A percentile compares a stretch with the other conserved stretches of the same genome.
Conservation (phyloP, 2,797 vertebrate species). For the Steatocranus sp. region DNA sequence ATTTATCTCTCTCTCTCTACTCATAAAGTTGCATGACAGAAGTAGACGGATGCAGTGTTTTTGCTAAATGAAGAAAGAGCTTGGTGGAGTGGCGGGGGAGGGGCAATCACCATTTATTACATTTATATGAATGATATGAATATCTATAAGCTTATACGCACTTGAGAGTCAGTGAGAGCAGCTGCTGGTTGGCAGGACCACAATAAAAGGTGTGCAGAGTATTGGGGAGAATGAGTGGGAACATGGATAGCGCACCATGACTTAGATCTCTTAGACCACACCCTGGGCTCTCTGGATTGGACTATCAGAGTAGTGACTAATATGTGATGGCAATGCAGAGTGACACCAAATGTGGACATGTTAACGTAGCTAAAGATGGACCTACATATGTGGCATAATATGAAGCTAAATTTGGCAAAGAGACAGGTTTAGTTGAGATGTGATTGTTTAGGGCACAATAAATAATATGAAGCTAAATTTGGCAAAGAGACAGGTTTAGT, state of each 20-base stretch:
- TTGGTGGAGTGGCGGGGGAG: background rate
- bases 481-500: conserved; percentile 39
- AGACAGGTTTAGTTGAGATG: conserved; percentile 14
- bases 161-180: background rate
- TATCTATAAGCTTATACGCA: background rate
- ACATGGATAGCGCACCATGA: conserved; percentile 60
- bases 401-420: conserved; percentile 59
- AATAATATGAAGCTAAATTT: conserved; percentile 51
- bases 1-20: background rate
- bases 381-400: conserved; percentile 15
- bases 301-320: background rate
- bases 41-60: background rate
- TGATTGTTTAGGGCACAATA: conserved; percentile 14
- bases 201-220: background rate
- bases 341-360: conserved; percentile 76
- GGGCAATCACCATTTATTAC: background rate
- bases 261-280: conserved; percentile 25
- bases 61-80: background rate
- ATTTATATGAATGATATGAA: background rate
- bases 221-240: conserved; percentile 33
- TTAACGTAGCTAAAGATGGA: conserved; percentile 76
- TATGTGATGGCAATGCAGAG: conserved; percentile 8
- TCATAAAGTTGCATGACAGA: background rate
- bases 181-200: background rate
- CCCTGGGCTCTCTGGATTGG: conserved; percentile 51